These are phyloP conservation scores for Drosophila leontia DNA, from an alignment of 1,140 invertebrate genomes.

Conservation along the genomic window DNA sequence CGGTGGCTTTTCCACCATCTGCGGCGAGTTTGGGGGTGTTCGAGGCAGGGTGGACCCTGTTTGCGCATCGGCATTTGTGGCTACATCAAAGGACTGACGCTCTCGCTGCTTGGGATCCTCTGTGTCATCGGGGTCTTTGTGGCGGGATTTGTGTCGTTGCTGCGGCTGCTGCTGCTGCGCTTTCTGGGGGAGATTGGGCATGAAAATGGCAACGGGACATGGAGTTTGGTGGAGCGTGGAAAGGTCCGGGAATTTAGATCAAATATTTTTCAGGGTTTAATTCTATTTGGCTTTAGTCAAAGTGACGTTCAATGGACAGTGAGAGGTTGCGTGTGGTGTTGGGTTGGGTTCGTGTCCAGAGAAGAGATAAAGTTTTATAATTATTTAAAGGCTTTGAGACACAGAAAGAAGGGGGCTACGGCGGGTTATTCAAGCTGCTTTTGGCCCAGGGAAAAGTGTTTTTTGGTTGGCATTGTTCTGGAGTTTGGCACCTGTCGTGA, in stretches of 20 bases:
- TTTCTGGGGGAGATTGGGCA: slow-evolving; percentile 68
- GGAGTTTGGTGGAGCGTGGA: neutral
- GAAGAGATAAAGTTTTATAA: slow-evolving; percentile 66
- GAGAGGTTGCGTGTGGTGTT: slow-evolving; percentile 27
- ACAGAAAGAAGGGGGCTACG: neutral
- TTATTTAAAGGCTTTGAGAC: slow-evolving; percentile 61
- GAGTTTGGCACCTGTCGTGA: slow-evolving; percentile 63
- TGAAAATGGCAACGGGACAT: slow-evolving; percentile 27
- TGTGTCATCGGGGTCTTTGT: slow-evolving; percentile 76
- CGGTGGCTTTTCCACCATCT: slow-evolving; percentile 2
- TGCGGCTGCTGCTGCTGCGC: slow-evolving; percentile 33
- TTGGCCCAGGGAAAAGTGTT: slow-evolving; percentile 27
- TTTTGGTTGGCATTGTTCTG: neutral
- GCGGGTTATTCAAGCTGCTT: slow-evolving; percentile 29
- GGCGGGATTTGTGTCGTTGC: slow-evolving; percentile 69
- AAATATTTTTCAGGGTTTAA: slow-evolving; percentile 82
- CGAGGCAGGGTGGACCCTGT: slow-evolving; percentile 29
- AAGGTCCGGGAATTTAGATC: slow-evolving; percentile 54
- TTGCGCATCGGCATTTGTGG: slow-evolving; percentile 63
- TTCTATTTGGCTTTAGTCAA: slow-evolving; percentile 77
- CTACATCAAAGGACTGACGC: slow-evolving; percentile 64
- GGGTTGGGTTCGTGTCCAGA: slow-evolving; percentile 31
- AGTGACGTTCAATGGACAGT: slow-evolving; percentile 58
- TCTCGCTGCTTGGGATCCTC: slow-evolving; percentile 27
- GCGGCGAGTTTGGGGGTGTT: slow-evolving; percentile 19